Evolutionary conservation across 1,140 invertebrate species (phyloP), one percentile per base, ranked within the genome.

Genomic region (Aphelinus atriplicis): DNA sequence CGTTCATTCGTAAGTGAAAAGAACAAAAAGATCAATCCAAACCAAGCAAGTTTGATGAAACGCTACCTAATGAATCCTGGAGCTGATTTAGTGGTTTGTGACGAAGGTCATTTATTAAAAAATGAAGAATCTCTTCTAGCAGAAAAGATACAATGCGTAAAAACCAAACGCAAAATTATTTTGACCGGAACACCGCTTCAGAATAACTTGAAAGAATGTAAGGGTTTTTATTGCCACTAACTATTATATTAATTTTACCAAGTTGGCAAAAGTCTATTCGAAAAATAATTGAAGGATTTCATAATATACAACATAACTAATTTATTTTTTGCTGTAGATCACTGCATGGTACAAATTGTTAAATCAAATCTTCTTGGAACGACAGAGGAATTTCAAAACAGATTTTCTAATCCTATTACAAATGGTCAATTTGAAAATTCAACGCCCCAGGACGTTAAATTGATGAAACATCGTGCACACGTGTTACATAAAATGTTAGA

Each of bases 311-410:
- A 51, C 46, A 56, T 6, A 45, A 67, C 7, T 26, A 26, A 56
- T 47, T 50, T 56, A 9, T 45, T 80, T 78, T 55, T 81, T 86
- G n/a, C 85, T 26, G 26, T 26, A 96, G 91, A 98, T 90, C 95
- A 97, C 85, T 96, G 95, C 84, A 98, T 98, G 97, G 94, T 98
- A n/a, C 92, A 95, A 78, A 98, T 98, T 88, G 95, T 98, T 5
- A 98, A 98, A 84, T 96, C 96, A 1, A 95, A 93, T 88, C 88
- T 98, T 2, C 86, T 98, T 4, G 97, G 97, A 76, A 96, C 94
- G 1, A 91, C 92, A 78, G 94, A 94, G 81, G 97, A 98, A 88
- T 98, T 96, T 85, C 88, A 91, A 78, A 97, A 97, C 81, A 90
- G 95, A 45, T 98, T 98, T 85, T 93, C 94, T 3, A 96, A 97